These are phyloP conservation scores for Ennomos erosarius DNA, from an alignment of 2,888 invertebrate species.

Conservation along the genomic window DNA sequence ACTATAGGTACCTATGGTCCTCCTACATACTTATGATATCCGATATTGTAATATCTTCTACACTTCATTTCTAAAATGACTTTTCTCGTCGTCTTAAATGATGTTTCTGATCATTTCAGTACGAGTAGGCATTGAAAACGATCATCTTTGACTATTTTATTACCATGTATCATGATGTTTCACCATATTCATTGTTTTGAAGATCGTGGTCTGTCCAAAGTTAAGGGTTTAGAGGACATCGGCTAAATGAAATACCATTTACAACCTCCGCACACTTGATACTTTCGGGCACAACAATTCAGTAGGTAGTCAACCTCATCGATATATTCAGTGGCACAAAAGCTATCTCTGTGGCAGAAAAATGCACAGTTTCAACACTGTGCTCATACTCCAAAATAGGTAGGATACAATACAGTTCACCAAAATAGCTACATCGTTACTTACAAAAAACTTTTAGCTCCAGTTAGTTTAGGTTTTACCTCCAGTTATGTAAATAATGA, in stretches of 20 bases:
- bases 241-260: slow-evolving; percentile 7
- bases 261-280: slow-evolving; percentile 1
- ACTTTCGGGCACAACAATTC: neutral
- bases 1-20: slow-evolving; percentile 1
- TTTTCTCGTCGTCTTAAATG: slow-evolving; percentile 7
- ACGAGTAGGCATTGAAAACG: slow-evolving; percentile 4
- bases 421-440: too few relatives aligned
- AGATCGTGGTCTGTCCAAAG: slow-evolving; percentile 7
- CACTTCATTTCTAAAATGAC: slow-evolving; percentile 7
- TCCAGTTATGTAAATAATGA: slow-evolving; percentile 1
- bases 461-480: too few relatives aligned
- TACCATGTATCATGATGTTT: slow-evolving; percentile 4
- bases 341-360: neutral
- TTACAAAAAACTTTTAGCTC: too few relatives aligned
- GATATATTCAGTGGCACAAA: neutral
- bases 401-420: too few relatives aligned
- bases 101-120: slow-evolving; percentile 6
- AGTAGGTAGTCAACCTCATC: too few relatives aligned
- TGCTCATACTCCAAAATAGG: too few relatives aligned
- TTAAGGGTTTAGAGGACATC: slow-evolving; percentile 5
- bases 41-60: slow-evolving; percentile 1
- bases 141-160: slow-evolving; percentile 4
- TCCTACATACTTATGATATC: slow-evolving; percentile 4
- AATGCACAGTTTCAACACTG: too few relatives aligned
- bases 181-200: slow-evolving; percentile 5